Base-by-base conservation (phyloP, 1,140 invertebrate genomes). In the Ephestia elutella region DNA sequence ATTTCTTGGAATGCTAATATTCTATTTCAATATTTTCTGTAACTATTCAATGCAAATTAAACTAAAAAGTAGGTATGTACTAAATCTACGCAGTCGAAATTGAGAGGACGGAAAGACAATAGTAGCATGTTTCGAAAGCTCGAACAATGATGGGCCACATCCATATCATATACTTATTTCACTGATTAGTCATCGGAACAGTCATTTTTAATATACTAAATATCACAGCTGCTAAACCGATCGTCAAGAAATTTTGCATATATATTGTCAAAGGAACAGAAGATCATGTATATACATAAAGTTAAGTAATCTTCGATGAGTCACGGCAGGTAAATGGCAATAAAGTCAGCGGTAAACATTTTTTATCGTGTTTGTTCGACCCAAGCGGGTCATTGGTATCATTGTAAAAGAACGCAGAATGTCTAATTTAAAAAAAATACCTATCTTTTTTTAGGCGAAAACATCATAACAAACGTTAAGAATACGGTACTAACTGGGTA, bases 401-500 rank as follows among this genome's bases (percentile, higher is more conserved):
- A 15, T 44, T 44, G 38, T 44, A 2, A 44, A 32, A 32, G 30
- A 32, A 32, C 30, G 30, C 1, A 32, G 30, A 5, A 25, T 25
- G 7, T 25, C 7, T 25, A 3, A 25, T 2, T 25, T 2, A 7
- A 25, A 25, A 25, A 25, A 25, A 25, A 7, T n/a, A n/a, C n/a
- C n/a, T n/a, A n/a, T n/a, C n/a, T 25, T 25, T 25, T 25, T 25
- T 3, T 3, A 25, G 7, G 21, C 2, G 2, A 7, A 25, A 25
- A 3, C 21, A 3, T 25, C 7, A 25, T 25, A 25, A 25, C 21
- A n/a, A n/a, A n/a, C n/a, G n/a, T n/a, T 25, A 7, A 25, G 7
- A 25, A 7, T 25, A n/a, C 15, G 38, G 38, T 44, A 78, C 80
- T 79, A 21, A 87, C 85, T 84, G 21, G 71, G 80, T 25, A 81